These are phyloP conservation scores for Mus caroli DNA, from an alignment of 2,797 vertebrate species.

Conservation along the genomic window DNA sequence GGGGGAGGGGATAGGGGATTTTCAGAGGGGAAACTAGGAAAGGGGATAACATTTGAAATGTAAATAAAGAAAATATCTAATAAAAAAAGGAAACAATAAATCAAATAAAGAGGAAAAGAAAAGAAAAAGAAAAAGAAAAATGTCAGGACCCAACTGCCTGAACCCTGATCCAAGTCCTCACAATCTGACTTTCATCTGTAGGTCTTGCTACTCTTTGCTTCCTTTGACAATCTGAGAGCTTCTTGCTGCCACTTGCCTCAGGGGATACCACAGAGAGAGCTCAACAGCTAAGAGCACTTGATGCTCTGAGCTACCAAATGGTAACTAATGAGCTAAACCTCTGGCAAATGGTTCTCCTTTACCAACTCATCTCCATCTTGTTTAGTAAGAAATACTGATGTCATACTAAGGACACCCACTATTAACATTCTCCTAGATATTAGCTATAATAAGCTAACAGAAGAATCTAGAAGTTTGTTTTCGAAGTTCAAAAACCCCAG, in stretches of 20 bases:
- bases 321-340: constrained; percentile 29
- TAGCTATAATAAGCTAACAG: not conserved
- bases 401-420: not conserved
- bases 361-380: not conserved
- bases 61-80: no score
- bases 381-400: not conserved
- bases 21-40: no score
- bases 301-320: not conserved
- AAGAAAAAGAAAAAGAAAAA: not conserved
- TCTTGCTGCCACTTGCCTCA: not conserved
- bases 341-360: not conserved
- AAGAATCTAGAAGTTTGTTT: not conserved
- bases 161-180: not conserved
- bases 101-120: no score
- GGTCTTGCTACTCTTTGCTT: not conserved
- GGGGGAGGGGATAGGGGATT: no score
- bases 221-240: not conserved
- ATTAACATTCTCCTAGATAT: not conserved
- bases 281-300: not conserved
- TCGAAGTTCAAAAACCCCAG: not conserved
- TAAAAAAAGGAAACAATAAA: no score
- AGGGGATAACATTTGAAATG: no score
- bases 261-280: not conserved
- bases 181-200: not conserved
- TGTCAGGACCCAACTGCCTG: not conserved